These are phyloP conservation scores for Herminia tarsipennalis DNA, from an alignment of 2,888 invertebrate species.

Conservation along the genomic window DNA sequence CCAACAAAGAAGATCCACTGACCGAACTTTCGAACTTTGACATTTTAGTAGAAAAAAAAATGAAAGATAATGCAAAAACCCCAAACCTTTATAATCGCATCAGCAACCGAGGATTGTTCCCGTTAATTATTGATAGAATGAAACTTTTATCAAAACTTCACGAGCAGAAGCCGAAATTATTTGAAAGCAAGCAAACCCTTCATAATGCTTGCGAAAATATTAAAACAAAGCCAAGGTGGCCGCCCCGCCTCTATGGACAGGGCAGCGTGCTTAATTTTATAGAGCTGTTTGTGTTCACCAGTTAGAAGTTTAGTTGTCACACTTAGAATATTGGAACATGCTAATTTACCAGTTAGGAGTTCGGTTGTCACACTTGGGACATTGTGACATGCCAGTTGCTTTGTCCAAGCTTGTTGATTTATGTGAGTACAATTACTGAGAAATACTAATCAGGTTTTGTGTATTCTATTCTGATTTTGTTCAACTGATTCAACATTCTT, in stretches of 20 bases:
- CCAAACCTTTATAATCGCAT: constrained; percentile 82
- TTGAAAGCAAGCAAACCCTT: constrained; percentile 85
- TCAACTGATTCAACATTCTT: too few species aligned
- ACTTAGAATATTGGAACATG: background rate
- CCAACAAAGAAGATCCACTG: constrained; percentile 57
- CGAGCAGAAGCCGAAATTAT: constrained; percentile 85
- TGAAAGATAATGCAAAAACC: constrained; percentile 70
- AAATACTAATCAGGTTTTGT: too few species aligned
- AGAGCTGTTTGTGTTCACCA: constrained; percentile 55
- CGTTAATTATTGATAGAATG: constrained; percentile 86
- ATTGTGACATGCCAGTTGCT: background rate
- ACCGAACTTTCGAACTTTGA: constrained; percentile 49
- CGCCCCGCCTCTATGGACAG: constrained; percentile 77
- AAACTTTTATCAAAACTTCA: constrained; percentile 86
- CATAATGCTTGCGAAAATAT: constrained; percentile 85
- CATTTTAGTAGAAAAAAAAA: constrained; percentile 51
- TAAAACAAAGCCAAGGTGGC: constrained; percentile 85
- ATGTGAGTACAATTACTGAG: constrained; percentile 1
- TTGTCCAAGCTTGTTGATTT: background rate
- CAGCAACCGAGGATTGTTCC: constrained; percentile 75
- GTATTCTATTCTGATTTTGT: too few species aligned
- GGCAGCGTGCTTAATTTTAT: constrained; percentile 49
- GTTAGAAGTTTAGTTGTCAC: background rate
- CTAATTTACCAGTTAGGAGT: too few species aligned
- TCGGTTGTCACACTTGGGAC: background rate